Percentiles rank a stretch among this genome's conserved stretches.
Conservation (phyloP, 2,797 vertebrate species). For the Miichthys miiuy region DNA sequence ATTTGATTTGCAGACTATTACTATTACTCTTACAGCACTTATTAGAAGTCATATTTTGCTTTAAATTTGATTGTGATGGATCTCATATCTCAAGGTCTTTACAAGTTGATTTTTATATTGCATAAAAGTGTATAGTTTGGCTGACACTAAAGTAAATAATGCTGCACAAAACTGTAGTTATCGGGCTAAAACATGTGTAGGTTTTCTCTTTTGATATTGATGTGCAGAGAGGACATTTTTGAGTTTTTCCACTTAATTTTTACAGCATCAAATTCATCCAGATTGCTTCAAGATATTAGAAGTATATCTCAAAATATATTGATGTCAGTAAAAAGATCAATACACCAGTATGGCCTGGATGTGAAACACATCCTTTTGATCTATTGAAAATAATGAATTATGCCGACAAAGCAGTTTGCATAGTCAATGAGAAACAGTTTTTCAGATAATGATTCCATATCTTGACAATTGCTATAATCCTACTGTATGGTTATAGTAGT, state of each 20-base stretch:
- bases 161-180: neutral
- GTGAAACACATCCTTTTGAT: neutral
- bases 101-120: too few species aligned
- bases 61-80: neutral
- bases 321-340: neutral
- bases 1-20: neutral
- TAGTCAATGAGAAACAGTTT: conserved; percentile 6
- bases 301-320: neutral
- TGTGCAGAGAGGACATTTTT: too few species aligned
- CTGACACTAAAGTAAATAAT: neutral
- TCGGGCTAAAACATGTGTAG: too few species aligned
- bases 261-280: neutral
- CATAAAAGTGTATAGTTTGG: neutral
- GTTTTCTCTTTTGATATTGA: neutral
- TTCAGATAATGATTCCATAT: conserved; percentile 18
- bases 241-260: too few species aligned
- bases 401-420: conserved; percentile 26
- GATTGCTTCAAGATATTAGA: neutral
- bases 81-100: neutral
- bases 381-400: conserved; percentile 31
- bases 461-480: conserved; percentile 8
- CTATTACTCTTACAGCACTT: neutral
- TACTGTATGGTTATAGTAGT: too few species aligned
- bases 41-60: neutral
- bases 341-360: neutral